A percentile compares a stretch with the other conserved stretches of the same genome.
Conservation (phyloP, 2,113 vertebrate species). For the Crotophaga sulcirostris region DNA sequence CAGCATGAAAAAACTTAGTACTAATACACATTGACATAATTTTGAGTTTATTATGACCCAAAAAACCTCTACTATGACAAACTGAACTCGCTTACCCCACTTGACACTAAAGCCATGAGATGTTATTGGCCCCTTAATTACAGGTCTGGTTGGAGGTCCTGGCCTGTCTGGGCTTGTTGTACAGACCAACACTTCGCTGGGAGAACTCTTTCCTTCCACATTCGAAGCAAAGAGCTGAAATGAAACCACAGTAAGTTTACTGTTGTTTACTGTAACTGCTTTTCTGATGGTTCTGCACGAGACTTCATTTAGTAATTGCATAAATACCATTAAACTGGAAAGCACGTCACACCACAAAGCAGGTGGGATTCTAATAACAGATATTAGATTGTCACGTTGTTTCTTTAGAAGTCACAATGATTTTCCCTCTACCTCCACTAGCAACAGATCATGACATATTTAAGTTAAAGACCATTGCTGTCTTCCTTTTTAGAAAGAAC, state of each 20-base stretch:
- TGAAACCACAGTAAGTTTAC: not conserved
- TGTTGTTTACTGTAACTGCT: not conserved
- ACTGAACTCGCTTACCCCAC: slow-evolving; percentile 84
- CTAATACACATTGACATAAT: rapidly evolving
- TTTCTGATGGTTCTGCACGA: not conserved
- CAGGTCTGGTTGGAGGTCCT: slow-evolving; percentile 87
- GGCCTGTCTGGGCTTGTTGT: slow-evolving; percentile 95
- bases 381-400: not conserved
- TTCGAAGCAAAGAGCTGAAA: slow-evolving; percentile 92
- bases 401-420: not conserved
- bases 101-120: slow-evolving; percentile 88
- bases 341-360: not conserved
- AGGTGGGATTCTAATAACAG: not conserved
- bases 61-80: not conserved
- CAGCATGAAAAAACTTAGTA: not conserved
- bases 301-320: not conserved
- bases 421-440: not conserved
- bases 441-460: not conserved
- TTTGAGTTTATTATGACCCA: not conserved
- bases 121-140: slow-evolving; percentile 79
- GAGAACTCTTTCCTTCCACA: slow-evolving; percentile 91
- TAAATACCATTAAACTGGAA: not conserved
- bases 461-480: not conserved
- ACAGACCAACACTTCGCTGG: slow-evolving; percentile 93
- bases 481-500: not conserved